These are phyloP conservation scores for Hassar affinis DNA, from an alignment of 2,113 vertebrate genomes.

Conservation along the genomic window DNA sequence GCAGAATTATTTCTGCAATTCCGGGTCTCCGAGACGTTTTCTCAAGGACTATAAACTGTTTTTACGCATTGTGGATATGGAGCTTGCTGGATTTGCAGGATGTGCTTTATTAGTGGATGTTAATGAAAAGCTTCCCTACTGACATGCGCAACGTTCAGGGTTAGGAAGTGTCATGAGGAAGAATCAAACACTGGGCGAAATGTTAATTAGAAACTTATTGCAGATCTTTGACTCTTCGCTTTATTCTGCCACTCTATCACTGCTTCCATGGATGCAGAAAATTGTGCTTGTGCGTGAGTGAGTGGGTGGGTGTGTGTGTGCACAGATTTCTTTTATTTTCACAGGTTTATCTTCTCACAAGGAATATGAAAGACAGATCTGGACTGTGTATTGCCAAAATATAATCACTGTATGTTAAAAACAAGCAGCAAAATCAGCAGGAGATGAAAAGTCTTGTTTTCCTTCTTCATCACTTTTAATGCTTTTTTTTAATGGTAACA, in stretches of 20 bases:
- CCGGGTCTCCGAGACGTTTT: background rate
- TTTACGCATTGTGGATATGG: background rate
- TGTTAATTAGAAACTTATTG: constrained; percentile 71
- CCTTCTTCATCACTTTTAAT: background rate
- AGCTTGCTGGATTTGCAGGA: constrained; percentile 13
- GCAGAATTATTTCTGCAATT: background rate
- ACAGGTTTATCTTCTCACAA: background rate
- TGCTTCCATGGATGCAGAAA: constrained; percentile 48
- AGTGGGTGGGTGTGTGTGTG: constrained; percentile 44
- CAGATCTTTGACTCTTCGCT: constrained; percentile 68
- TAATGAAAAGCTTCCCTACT: constrained; percentile 63
- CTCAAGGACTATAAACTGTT: background rate
- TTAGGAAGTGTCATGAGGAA: constrained; percentile 59
- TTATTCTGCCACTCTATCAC: constrained; percentile 48
- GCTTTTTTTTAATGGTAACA: background rate
- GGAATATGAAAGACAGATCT: background rate
- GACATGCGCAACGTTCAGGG: constrained; percentile 51
- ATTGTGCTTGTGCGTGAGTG: constrained; percentile 21
- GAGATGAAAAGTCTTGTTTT: background rate
- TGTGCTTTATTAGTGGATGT: constrained; percentile 57
- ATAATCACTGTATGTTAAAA: constrained; percentile 1
- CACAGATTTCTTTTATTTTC: constrained; percentile 22
- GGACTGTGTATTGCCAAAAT: background rate
- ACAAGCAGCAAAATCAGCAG: background rate
- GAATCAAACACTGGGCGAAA: constrained; percentile 63